Conservation (phyloP, 2,888 invertebrate species). For the Isoperla grammatica region DNA sequence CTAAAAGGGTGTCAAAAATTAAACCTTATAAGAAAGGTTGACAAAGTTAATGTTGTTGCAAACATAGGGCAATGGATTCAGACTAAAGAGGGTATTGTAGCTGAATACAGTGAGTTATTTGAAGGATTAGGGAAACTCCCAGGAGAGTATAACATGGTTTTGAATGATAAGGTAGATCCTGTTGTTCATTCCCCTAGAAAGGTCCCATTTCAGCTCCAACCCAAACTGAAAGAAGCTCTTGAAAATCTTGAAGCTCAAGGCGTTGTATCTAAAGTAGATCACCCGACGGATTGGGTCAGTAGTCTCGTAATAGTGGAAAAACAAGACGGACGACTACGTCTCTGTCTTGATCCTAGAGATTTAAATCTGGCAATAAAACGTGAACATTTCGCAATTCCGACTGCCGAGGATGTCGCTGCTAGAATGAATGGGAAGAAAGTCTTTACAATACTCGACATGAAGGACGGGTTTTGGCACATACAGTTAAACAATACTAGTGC, state of each 20-base stretch:
- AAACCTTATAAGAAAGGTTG: not conserved
- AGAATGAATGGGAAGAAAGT: slow-evolving; percentile 7
- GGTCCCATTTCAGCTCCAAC: slow-evolving; percentile 12
- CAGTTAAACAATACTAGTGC: slow-evolving; percentile 12
- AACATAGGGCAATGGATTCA: not conserved
- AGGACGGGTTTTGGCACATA: slow-evolving; percentile 22
- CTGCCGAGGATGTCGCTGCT: slow-evolving; percentile 16
- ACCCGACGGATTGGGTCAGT: slow-evolving; percentile 1
- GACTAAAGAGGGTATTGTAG: slow-evolving; percentile 1
- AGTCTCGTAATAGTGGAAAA: slow-evolving; percentile 1
- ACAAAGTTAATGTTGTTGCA: not conserved
- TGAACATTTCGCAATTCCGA: slow-evolving; percentile 9
- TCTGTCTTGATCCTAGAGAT: not conserved
- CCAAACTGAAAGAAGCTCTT: slow-evolving; percentile 13
- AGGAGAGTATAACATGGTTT: not conserved
- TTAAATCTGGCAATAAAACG: not conserved
- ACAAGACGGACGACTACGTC: not conserved
- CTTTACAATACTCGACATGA: slow-evolving; percentile 21
- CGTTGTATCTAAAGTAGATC: slow-evolving; percentile 22
- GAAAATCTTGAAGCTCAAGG: slow-evolving; percentile 7
- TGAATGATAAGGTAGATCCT: not conserved
- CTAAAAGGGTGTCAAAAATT: not conserved
- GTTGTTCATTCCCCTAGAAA: slow-evolving; percentile 10
- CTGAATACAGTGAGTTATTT: slow-evolving; percentile 2
- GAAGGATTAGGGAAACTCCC: slow-evolving; percentile 3